Evolutionary conservation across 2,113 vertebrate species (phyloP), one percentile per base, ranked within the genome.

Genomic region (Chaenogobius annularis): DNA sequence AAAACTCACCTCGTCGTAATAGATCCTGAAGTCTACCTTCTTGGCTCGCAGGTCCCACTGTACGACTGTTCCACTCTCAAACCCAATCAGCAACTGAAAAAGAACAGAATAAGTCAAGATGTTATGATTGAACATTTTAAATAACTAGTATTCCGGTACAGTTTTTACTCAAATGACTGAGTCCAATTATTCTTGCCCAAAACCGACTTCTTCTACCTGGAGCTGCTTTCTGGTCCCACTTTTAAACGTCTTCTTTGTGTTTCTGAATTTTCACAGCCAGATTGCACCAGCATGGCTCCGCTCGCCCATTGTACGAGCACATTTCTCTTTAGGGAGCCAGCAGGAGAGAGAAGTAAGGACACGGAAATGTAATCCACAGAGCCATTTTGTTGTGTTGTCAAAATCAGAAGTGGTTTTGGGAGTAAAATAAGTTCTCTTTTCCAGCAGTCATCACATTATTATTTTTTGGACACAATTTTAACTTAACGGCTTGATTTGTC

Each of bases 21-120:
- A 97, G 89, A 98, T 94, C 87, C 98, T 95, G 85, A 99, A 90
- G 75, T 99, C 97, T 1, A 95, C 96, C 91, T 96, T 95, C 92
- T 99, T 99, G 72, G 85, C 94, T 81, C 96, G 89, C 46, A 99
- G 92, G 80, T 99, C 97, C 98, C 97, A 99, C 82, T 98, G 92
- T 17, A 99, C 96, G 0, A 99, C 92, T 4, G 96, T 99, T 50
- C 98, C 98, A 31, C 95, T 97, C 93, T 99, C 98, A 90, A 98
- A 99, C 64, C 96, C 98, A 87, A 99, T 94, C 77, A 99, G 93
- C 23, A 99, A 87, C 98, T 99, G 85, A 0, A 88, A 70, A 75
- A 76, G 26, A 59, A 3, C 70, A 52, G 68, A 26, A 65, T 13
- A 54, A 61, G 44, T 62, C 59, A 31, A 7, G 44, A 62, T 31